These are phyloP conservation scores for Apodemia duryi DNA, from an alignment of 2,888 invertebrate genomes.

Conservation along the genomic window DNA sequence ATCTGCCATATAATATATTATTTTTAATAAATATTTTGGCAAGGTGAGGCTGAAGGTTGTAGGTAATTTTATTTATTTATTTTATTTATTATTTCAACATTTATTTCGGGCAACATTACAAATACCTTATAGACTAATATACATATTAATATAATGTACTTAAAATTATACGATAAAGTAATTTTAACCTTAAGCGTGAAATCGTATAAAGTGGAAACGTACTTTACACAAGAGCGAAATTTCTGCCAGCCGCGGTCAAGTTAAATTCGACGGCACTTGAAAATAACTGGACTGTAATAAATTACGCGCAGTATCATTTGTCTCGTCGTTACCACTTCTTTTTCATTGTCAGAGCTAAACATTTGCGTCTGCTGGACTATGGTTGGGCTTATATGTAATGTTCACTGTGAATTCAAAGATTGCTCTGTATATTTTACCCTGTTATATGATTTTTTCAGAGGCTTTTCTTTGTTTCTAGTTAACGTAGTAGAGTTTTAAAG, in stretches of 20 bases:
- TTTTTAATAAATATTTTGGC: too few species aligned
- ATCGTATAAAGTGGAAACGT: conserved; percentile 4
- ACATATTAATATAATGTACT: too few species aligned
- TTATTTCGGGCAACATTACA: too few species aligned
- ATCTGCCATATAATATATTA: too few species aligned
- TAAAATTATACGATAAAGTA: neutral
- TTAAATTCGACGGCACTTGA: conserved; percentile 19
- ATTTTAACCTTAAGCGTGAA: conserved; percentile 11
- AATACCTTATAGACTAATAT: too few species aligned
- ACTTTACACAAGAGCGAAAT: conserved; percentile 12
- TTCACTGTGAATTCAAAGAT: conserved; percentile 2
- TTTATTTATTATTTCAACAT: too few species aligned
- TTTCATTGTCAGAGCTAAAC: conserved; percentile 36
- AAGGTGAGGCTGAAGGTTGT: too few species aligned
- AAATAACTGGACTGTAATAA: conserved; percentile 26
- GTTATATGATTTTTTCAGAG: neutral
- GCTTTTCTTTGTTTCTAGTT: neutral
- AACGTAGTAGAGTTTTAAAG: too few species aligned
- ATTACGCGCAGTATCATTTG: conserved; percentile 34
- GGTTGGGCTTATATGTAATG: neutral
- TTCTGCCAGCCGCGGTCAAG: conserved; percentile 8
- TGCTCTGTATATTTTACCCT: neutral
- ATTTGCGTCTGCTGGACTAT: conserved; percentile 11
- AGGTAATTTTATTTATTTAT: too few species aligned
- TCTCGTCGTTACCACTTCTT: conserved; percentile 39